Percentiles rank a stretch among this genome's conserved stretches.
Evolutionary conservation across 2,888 invertebrate genomes (phyloP).

Genomic region (Dolichomitus sp.): DNA sequence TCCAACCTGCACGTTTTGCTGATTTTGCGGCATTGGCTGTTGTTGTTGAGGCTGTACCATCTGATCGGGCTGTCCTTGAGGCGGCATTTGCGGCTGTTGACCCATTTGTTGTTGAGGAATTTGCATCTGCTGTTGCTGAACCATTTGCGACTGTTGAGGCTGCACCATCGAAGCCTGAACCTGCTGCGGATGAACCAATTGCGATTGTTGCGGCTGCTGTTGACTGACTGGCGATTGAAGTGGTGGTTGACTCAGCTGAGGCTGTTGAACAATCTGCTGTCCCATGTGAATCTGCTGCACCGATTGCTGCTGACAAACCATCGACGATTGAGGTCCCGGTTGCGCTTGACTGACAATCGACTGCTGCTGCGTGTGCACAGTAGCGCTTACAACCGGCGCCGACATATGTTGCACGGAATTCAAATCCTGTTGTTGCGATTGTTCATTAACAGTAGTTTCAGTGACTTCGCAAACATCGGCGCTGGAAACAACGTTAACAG

Average conservation of each 20-base stretch:
- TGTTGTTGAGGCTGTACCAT: slow-evolving; percentile 69
- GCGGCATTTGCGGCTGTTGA: slow-evolving; percentile 32
- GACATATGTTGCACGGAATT: slow-evolving; percentile 72
- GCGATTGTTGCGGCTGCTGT: slow-evolving; percentile 50
- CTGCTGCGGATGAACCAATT: slow-evolving; percentile 58
- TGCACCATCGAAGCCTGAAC: slow-evolving; percentile 53
- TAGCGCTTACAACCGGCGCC: slow-evolving; percentile 39
- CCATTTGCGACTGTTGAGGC: slow-evolving; percentile 68
- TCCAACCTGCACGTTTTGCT: slow-evolving; percentile 51
- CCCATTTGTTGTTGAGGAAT: slow-evolving; percentile 61
- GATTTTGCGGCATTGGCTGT: slow-evolving; percentile 68
- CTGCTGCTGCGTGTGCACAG: slow-evolving; percentile 55
- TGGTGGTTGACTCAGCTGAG: slow-evolving; percentile 56
- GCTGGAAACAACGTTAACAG: slow-evolving; percentile 75
- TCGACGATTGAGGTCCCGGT: slow-evolving; percentile 70
- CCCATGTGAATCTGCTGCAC: slow-evolving; percentile 64
- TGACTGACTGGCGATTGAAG: slow-evolving; percentile 62
- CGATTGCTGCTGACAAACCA: slow-evolving; percentile 62
- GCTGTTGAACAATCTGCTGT: slow-evolving; percentile 64
- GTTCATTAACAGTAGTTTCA: slow-evolving; percentile 71
- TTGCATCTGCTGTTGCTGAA: slow-evolving; percentile 43
- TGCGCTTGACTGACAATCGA: slow-evolving; percentile 64
- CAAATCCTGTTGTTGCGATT: slow-evolving; percentile 74
- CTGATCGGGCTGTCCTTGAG: slow-evolving; percentile 37
- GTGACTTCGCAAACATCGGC: slow-evolving; percentile 70